These are phyloP conservation scores for Pitta sordida DNA, from an alignment of 2,113 vertebrate genomes.

Conservation along the genomic window DNA sequence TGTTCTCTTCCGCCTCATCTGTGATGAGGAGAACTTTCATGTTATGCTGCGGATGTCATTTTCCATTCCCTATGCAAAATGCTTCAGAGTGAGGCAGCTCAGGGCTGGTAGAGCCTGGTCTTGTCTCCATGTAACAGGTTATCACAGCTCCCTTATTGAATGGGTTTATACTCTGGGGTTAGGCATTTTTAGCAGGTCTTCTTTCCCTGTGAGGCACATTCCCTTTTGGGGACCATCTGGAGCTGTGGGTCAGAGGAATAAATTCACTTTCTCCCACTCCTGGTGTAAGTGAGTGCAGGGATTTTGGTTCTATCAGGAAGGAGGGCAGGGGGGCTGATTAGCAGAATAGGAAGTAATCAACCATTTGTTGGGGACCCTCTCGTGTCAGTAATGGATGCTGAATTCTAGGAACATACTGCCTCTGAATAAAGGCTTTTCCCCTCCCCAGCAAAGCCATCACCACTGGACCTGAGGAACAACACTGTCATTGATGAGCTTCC, in stretches of 20 bases:
- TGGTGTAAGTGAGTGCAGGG: not conserved
- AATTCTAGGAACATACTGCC: not conserved
- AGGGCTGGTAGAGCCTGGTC: not conserved
- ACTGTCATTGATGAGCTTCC: conserved; percentile 96
- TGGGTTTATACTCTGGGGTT: not conserved
- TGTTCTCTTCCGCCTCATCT: not conserved
- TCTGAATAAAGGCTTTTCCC: conserved; percentile 15
- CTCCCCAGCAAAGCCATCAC: conserved; percentile 87
- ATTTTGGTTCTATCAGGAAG: not conserved
- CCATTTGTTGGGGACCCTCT: not conserved
- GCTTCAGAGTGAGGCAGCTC: not conserved
- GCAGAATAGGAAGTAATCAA: not conserved
- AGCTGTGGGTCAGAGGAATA: not conserved
- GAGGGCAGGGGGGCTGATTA: not conserved
- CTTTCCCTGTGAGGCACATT: not conserved
- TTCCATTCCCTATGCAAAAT: not conserved
- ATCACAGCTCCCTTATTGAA: not conserved
- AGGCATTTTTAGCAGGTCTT: not conserved
- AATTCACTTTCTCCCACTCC: not conserved
- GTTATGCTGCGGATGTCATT: not conserved
- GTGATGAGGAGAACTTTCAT: not conserved
- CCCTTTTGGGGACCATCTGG: not conserved
- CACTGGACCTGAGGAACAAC: conserved; percentile 90
- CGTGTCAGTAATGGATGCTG: not conserved
- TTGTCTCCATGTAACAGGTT: not conserved